These are phyloP conservation scores for Parnassius orleans DNA, from an alignment of 2,888 invertebrate genomes.

Conservation along the genomic window DNA sequence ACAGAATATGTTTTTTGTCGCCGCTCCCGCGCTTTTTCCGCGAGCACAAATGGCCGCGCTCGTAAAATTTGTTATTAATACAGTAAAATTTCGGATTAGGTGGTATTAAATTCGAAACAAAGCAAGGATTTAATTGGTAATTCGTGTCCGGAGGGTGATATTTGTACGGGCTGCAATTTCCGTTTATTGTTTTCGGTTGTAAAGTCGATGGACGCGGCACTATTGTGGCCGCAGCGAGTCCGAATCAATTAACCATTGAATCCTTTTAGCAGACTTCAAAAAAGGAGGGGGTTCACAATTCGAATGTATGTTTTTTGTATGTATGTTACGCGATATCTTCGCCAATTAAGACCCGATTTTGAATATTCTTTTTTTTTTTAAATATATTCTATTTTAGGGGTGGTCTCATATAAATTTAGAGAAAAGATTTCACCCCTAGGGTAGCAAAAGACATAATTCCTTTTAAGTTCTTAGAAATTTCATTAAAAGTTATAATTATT, in stretches of 20 bases:
- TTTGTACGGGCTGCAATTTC: conserved; percentile 36
- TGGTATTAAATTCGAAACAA: conserved; percentile 77
- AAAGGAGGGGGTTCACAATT: no score
- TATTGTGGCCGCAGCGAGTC: conserved; percentile 24
- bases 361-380: no score
- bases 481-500: background rate
- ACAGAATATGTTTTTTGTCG: conserved; percentile 51
- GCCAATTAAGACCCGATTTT: no score
- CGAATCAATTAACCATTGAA: conserved; percentile 37
- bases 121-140: conserved; percentile 75
- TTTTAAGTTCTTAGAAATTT: background rate
- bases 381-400: no score
- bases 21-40: conserved; percentile 63
- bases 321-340: no score
- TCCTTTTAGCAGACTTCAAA: background rate
- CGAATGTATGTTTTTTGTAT: no score
- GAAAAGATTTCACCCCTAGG: no score
- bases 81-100: conserved; percentile 78
- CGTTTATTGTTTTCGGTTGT: conserved; percentile 49
- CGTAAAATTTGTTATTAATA: conserved; percentile 77
- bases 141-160: conserved; percentile 50
- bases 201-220: conserved; percentile 35
- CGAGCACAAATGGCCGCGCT: conserved; percentile 41
- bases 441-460: background rate
- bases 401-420: no score